Base-by-base conservation (phyloP, 2,888 invertebrate genomes). In the Zhengitettix transpicula region DNA sequence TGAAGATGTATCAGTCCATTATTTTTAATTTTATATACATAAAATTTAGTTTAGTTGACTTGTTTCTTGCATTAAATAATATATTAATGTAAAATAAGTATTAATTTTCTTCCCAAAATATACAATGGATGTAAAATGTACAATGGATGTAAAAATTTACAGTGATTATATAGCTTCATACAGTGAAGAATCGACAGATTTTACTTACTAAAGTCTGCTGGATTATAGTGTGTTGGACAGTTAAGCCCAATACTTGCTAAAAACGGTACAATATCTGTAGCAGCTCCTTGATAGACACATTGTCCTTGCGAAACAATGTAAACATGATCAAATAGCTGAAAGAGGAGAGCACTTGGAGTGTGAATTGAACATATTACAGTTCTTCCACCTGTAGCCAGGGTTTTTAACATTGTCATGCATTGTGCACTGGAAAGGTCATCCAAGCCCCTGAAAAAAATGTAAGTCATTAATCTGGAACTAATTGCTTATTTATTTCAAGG, bases 281-380 rank as follows among this genome's bases (percentile, higher is more conserved):
- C 82, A 0, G 83, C 79, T 1, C 96, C 96, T 67, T 92, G 86
- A 72, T 92, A 97, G 9, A 90, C 85, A 71, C 95, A 96, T 66
- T 90, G 84, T 0, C 97, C 97, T 56, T 82, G 83, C 0, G 93
- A 85, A 55, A 97, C 80, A 60, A 96, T 83, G 69, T 94, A 96
- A 2, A 95, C 83, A 70, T 94, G 86, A 73, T 90, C 93, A 71
- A 97, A 93, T 77, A 88, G 87, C 14, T 89, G 83, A 72, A 97
- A 96, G 57, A 95, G 77, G 65, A 86, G 85, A 0, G 96, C 95
- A 63, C 93, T 94, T 0, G 97, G 97, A n/a, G 96, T 95, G 74
- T 97, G 97, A 57, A 97, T 83, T 0, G 95, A 95, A 69, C 95
- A 96, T 60, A 97, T 82, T 9, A 97, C 87, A 0, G 95, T 96